Conservation (phyloP, 2,888 invertebrate genomes). For the Leptura quadrifasciata region DNA sequence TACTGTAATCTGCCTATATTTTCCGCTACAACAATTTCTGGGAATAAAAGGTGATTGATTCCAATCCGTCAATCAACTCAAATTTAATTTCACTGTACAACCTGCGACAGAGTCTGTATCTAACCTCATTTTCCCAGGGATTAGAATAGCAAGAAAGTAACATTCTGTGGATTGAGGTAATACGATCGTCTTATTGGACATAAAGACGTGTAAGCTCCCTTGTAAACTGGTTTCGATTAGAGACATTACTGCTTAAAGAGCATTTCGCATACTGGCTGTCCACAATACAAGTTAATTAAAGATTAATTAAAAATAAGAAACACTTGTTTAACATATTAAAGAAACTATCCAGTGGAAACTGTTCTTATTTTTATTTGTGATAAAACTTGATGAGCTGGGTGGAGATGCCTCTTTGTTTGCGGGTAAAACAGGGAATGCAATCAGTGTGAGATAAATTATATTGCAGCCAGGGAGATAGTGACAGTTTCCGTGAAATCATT, state of each 20-base stretch:
- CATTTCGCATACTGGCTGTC: background rate
- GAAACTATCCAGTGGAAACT: too few relatives aligned
- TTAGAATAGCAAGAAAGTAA: background rate
- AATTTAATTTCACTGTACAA: background rate
- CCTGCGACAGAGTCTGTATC: background rate
- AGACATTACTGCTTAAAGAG: background rate
- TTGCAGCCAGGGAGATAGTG: too few relatives aligned
- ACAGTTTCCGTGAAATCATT: too few relatives aligned
- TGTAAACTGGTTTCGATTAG: background rate
- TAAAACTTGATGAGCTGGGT: too few relatives aligned
- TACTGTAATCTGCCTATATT: background rate
- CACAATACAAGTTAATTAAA: background rate
- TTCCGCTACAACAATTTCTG: background rate
- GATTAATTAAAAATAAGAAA: too few relatives aligned
- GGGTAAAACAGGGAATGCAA: too few relatives aligned
- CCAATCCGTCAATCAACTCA: background rate
- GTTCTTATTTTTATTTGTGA: too few relatives aligned
- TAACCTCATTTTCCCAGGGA: background rate
- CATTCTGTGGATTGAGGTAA: background rate
- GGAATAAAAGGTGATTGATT: background rate
- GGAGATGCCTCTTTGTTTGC: too few relatives aligned
- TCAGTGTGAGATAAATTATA: too few relatives aligned
- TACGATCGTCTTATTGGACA: background rate
- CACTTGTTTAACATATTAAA: too few relatives aligned
- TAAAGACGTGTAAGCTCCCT: background rate